These are phyloP conservation scores for Dicentrarchus labrax DNA, from an alignment of 2,113 vertebrate species.

Conservation along the genomic window DNA sequence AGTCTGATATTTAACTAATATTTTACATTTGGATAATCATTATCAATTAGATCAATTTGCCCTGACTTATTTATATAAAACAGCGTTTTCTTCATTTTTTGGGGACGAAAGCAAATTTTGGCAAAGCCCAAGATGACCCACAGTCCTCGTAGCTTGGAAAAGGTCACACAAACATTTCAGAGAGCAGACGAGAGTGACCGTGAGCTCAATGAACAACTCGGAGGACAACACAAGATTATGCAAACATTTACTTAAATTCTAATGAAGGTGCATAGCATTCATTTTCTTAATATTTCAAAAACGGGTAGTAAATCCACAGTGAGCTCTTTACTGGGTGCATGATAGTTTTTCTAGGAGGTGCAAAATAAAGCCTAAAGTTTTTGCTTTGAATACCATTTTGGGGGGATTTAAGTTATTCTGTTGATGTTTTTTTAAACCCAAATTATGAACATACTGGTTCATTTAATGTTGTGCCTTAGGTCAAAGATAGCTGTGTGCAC, in stretches of 20 bases:
- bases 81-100: conserved; percentile 23
- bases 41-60: neutral
- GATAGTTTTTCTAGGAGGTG: too few species aligned
- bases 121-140: conserved; percentile 18
- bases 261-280: conserved; percentile 2
- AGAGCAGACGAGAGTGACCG: conserved; percentile 14
- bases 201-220: neutral
- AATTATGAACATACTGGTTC: conserved; percentile 1
- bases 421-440: neutral
- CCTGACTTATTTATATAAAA: conserved; percentile 8
- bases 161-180: conserved; percentile 33
- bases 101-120: conserved; percentile 19
- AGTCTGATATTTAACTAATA: conserved; percentile 3
- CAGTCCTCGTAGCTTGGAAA: conserved; percentile 38
- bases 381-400: neutral
- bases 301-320: too few species aligned
- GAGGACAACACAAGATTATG: conserved; percentile 16
- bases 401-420: neutral
- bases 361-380: neutral
- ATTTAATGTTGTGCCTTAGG: neutral
- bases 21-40: neutral
- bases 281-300: conserved; percentile 25
- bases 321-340: too few species aligned
- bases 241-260: conserved; percentile 4
- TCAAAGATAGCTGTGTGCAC: neutral